Conservation (phyloP, 2,888 invertebrate genomes). For the Euzophera pinguis region DNA sequence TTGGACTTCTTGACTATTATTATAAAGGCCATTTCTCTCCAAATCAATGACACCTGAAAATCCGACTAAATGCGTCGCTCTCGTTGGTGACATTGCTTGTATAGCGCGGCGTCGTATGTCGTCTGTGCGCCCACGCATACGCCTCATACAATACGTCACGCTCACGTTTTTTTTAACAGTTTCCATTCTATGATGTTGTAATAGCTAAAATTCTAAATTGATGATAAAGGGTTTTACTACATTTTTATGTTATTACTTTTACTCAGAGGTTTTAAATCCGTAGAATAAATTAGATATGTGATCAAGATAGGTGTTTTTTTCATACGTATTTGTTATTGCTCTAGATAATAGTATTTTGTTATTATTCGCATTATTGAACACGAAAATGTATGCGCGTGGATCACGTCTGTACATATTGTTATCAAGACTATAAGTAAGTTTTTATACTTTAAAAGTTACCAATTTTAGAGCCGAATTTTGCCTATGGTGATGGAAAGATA, state of each 20-base stretch:
- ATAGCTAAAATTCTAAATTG: no score
- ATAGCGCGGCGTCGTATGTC: neutral
- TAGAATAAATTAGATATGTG: no score
- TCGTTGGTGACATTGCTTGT: constrained; percentile 38
- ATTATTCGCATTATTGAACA: no score
- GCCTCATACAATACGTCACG: constrained; percentile 9
- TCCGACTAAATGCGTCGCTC: constrained; percentile 48
- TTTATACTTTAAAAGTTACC: neutral
- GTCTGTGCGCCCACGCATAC: constrained; percentile 33
- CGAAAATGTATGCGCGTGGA: no score
- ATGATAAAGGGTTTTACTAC: no score
- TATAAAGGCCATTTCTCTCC: neutral
- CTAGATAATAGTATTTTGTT: no score
- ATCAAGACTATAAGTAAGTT: no score
- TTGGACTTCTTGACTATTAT: neutral
- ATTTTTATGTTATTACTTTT: no score
- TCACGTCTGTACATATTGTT: no score
- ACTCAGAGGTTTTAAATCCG: no score
- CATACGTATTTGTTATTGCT: no score
- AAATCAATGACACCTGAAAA: constrained; percentile 40
- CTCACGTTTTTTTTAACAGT: constrained; percentile 1
- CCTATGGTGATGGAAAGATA: neutral
- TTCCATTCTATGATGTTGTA: neutral
- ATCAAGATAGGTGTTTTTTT: no score
- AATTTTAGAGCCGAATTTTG: neutral